These are phyloP conservation scores for Tenthredo amoena DNA, from an alignment of 2,888 invertebrate genomes.

Conservation along the genomic window DNA sequence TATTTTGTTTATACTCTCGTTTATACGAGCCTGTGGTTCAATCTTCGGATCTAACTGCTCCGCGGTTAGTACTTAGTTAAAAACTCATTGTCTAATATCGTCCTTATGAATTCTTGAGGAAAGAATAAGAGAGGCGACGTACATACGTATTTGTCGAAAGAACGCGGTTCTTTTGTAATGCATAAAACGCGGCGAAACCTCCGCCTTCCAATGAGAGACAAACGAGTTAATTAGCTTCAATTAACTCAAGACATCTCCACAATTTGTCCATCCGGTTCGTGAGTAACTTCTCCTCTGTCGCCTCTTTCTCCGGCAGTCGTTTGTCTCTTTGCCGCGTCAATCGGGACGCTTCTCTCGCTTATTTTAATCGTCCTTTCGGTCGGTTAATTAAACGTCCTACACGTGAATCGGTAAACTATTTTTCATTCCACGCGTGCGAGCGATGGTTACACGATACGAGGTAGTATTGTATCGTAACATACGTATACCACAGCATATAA, in stretches of 20 bases:
- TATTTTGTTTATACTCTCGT: neutral
- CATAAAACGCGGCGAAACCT: constrained; percentile 18
- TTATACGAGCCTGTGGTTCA: neutral
- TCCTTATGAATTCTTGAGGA: neutral
- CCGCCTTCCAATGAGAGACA: constrained; percentile 62
- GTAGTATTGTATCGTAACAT: neutral
- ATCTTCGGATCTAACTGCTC: neutral
- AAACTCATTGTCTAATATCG: neutral
- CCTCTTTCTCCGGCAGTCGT: constrained; percentile 4
- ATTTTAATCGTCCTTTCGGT: constrained; percentile 11
- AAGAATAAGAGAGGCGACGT: neutral
- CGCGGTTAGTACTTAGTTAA: neutral
- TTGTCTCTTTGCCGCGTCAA: constrained; percentile 48
- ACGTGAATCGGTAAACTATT: constrained; percentile 27
- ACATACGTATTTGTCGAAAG: neutral
- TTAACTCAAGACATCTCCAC: constrained; percentile 68
- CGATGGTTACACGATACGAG: neutral
- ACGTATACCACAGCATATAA: neutral
- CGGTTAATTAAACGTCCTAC: constrained; percentile 40
- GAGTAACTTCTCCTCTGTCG: constrained; percentile 59
- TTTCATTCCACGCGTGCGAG: neutral
- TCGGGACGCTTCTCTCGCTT: constrained; percentile 32
- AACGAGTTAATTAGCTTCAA: constrained; percentile 70
- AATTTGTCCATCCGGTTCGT: constrained; percentile 71
- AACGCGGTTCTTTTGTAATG: neutral